Percentiles rank a stretch among this genome's conserved stretches.
Evolutionary conservation across 2,888 invertebrate genomes (phyloP).

Genomic region (Folsomia candida): DNA sequence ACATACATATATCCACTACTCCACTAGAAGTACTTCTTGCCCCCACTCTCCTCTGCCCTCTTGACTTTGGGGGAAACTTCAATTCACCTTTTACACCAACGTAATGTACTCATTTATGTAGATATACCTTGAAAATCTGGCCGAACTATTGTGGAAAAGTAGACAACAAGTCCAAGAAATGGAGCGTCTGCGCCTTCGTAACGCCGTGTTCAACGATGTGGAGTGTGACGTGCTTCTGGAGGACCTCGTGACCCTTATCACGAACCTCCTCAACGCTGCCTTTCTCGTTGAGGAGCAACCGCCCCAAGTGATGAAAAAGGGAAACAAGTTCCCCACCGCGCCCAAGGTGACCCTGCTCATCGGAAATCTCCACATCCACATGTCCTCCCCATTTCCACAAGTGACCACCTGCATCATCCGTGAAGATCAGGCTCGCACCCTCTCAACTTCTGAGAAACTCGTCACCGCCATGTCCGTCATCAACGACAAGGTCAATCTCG

Average conservation of each 20-base stretch:
- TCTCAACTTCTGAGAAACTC: constrained; percentile 6
- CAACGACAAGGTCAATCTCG: constrained; percentile 21
- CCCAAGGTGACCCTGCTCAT: constrained; percentile 32
- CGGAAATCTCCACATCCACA: constrained; percentile 33
- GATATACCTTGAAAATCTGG: constrained; percentile 30
- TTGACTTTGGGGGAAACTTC: no score
- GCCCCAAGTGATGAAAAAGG: constrained; percentile 23
- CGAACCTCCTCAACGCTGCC: constrained; percentile 24
- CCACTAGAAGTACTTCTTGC: background rate
- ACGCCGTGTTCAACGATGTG: background rate
- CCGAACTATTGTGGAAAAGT: constrained; percentile 30
- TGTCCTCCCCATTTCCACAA: constrained; percentile 17
- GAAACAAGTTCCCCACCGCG: constrained; percentile 34
- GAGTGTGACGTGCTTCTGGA: background rate
- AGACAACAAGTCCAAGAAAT: constrained; percentile 32
- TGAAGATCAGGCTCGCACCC: constrained; percentile 28
- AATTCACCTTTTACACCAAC: no score
- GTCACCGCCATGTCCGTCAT: constrained; percentile 27
- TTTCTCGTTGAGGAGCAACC: constrained; percentile 42
- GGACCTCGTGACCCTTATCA: constrained; percentile 15
- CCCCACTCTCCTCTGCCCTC: no score
- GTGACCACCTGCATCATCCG: constrained; percentile 27
- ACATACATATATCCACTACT: no score
- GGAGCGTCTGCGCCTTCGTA: constrained; percentile 18
- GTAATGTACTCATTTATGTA: no score